These are phyloP conservation scores for Aricia agestis DNA, from an alignment of 1,140 invertebrate genomes.

Conservation along the genomic window DNA sequence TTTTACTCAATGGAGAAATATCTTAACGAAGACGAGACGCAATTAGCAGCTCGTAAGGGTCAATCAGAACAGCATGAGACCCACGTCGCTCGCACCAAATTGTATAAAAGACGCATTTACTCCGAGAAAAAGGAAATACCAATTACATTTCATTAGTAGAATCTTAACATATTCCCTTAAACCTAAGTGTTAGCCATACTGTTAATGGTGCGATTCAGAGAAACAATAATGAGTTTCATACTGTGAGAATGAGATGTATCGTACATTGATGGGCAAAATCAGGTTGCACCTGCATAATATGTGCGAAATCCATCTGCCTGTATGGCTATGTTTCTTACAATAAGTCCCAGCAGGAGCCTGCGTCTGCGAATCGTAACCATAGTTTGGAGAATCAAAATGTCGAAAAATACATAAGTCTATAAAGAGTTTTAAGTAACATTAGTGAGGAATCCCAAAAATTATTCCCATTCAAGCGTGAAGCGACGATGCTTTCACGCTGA, in stretches of 20 bases:
- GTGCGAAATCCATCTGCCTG: neutral
- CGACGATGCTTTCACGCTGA: too few species aligned
- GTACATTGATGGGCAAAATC: neutral
- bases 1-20: constrained; percentile 33
- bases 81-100: constrained; percentile 21
- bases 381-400: neutral
- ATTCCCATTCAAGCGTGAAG: too few species aligned
- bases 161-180: neutral
- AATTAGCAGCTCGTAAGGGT: constrained; percentile 37
- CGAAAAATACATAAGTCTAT: neutral
- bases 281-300: neutral
- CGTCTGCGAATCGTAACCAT: neutral
- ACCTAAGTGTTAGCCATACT: neutral
- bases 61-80: constrained; percentile 45
- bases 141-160: neutral
- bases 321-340: neutral
- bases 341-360: neutral
- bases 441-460: neutral
- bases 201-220: neutral
- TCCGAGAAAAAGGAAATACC: neutral
- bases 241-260: constrained; percentile 1
- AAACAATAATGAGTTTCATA: constrained; percentile 4
- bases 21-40: constrained; percentile 45
- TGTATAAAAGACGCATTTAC: constrained; percentile 4
- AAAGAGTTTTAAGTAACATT: neutral